Evolutionary conservation across 2,797 vertebrate species (phyloP), one percentile per base, ranked within the genome.

Genomic region (Phrynocephalus guinanensis): DNA sequence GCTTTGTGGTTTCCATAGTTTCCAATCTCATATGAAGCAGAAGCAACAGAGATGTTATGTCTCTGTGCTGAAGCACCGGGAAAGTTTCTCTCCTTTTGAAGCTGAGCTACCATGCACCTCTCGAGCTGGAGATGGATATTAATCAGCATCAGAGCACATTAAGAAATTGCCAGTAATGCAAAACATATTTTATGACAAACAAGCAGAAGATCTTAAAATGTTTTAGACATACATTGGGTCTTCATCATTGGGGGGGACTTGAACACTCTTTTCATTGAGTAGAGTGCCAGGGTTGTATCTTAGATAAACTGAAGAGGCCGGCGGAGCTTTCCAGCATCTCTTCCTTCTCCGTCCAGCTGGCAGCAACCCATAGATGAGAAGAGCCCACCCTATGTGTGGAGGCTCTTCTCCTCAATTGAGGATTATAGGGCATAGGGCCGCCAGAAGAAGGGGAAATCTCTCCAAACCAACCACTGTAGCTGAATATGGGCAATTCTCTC

Each of bases 1-100:
- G 67, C 79, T 70, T 70, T 79, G 71, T 70, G 83, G 72, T 60
- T 87, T 90, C 56, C 82, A 81, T 91, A 5, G 66, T 89, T 87
- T 92, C 82, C 38, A 26, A 18, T 48, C 82, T 52, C 50, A 84
- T 82, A 86, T 78, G 72, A 75, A 86, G 15, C 76, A 38, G 48
- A 91, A 90, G 80, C 84, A 22, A 5, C 63, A 48, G 90, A 90
- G 90, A 73, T 76, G 85, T 73, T 22, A 6, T 52, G 18, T 78
- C 38, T 38, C 22, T 83, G 3, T 78, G 77, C 80, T 82, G 28
- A 80, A 66, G 50, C 20, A n/a, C 18, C 9, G 73, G 38, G 82
- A 22, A 67, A 75, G 73, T 44, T 66, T 84, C 50, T 33, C 38
- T 70, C 8, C 22, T 78, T 77, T 38, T 81, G 71, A 68, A 66